Evolutionary conservation across 2,888 invertebrate genomes (phyloP).

Genomic region (Mylabris sibirica): DNA sequence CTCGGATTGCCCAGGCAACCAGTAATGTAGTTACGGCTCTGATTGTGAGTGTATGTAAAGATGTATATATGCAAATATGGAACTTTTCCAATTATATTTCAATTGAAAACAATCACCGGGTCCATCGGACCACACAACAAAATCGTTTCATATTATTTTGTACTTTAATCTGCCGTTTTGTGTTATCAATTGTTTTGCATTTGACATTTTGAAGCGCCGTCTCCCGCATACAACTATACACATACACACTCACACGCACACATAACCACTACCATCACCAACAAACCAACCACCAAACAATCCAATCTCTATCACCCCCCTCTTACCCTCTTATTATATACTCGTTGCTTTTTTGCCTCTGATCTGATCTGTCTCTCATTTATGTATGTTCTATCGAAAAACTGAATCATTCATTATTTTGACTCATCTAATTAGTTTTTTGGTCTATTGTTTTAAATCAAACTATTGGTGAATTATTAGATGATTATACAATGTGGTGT

Average conservation of each 20-base stretch:
- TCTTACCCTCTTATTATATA: background rate
- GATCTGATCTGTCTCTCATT: background rate
- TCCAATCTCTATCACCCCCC: slow-evolving; percentile 9
- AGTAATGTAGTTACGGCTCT: no score
- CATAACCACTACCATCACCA: slow-evolving; percentile 12
- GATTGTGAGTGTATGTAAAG: background rate
- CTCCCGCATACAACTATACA: slow-evolving; percentile 6
- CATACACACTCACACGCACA: no score
- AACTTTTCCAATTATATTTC: slow-evolving; percentile 10
- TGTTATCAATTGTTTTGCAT: slow-evolving; percentile 29
- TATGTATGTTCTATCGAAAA: background rate
- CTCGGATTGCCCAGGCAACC: no score
- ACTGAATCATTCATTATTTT: background rate
- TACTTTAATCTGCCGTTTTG: slow-evolving; percentile 26
- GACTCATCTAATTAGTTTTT: background rate
- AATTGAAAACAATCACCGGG: slow-evolving; percentile 4
- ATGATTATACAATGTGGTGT: background rate
- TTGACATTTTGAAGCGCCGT: slow-evolving; percentile 29
- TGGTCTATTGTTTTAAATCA: background rate
- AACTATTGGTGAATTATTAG: background rate
- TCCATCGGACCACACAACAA: slow-evolving; percentile 15
- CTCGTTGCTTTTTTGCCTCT: background rate
- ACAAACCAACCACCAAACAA: slow-evolving; percentile 13
- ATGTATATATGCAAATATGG: background rate
- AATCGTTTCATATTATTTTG: slow-evolving; percentile 18